Evolutionary conservation across 2,888 invertebrate species (phyloP), one percentile per base, ranked within the genome.

Genomic region (Chrysolina oricalcia): DNA sequence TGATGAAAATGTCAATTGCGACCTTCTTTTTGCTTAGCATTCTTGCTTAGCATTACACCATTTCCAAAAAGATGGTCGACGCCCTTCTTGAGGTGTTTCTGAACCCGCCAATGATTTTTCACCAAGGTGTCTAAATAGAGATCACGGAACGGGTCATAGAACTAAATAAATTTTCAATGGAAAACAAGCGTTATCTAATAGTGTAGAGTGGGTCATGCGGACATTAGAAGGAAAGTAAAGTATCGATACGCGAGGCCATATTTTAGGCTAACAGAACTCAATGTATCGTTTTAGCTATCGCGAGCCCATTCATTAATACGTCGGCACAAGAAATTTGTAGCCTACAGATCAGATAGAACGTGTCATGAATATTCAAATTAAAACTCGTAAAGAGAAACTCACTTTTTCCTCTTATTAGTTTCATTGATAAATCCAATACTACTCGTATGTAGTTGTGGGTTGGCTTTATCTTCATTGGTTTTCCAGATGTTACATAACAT

Each of bases 201-300:
- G 15, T 27, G 17, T n/a, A 70, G 73, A 70, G 66, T 76, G 70
- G 76, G 76, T 76, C 76, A 74, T 62, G 69, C 69, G 71, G 67
- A 71, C 63, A 71, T 68, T 65, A 70, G 72, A 76, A 73, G 62
- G 76, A 76, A 76, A 76, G 76, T 73, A 70, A 76, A 48, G 66
- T 74, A 70, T 74, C 66, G 66, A 35, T 46, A 66, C 53, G 59
- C 65, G 56, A 70, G 59, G 66, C 63, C 46, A 70, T 62, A 66
- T 76, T 76, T 72, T 67, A 65, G 53, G 70, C 70, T 76, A 62
- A 67, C 71, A 23, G 68, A 73, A 64, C 69, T 40, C 53, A 53
- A 40, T 13, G 46, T 66, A 65, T 56, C 72, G 65, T 66, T 64
- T 53, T 66, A 72, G 40, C 43, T 62, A 70, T 62, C 63, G 41